Evolutionary conservation across 2,797 vertebrate species (phyloP), one percentile per base, ranked within the genome.

Genomic region (Anableps anableps): DNA sequence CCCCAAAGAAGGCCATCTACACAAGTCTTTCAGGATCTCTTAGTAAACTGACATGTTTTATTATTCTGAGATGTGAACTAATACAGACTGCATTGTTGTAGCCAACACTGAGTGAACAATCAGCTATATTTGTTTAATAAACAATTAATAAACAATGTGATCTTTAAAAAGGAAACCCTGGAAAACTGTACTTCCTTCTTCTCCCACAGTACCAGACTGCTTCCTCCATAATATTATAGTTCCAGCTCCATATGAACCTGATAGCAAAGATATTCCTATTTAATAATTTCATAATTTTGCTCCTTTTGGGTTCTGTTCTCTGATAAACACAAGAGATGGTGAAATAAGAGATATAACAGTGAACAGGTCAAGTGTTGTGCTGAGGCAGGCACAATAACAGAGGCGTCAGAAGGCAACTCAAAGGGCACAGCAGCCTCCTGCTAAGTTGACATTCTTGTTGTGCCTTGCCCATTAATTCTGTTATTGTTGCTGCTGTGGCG

Each of bases 381-480:
- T 91, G 88, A 83, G 83, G 89, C 89, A 89, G 93, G 92, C 91
- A 91, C 91, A 92, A 91, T 93, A 91, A 88, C 93, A 91, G 90
- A 90, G 88, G 92, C 85, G 88, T 93, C 92, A 87, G 93, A 91
- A 92, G 93, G 90, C 93, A 88, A 86, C 92, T 95, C 93, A 95
- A 94, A 94, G 93, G 93, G 94, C 94, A 94, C 90, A 81, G 88
- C 80, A 76, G 86, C 93, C 89, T 91, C 95, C 95, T 51, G 88
- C 90, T 79, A 93, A 81, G 92, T 93, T 96, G 96, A 96, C 95
- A 96, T 96, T 96, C 95, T 95, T 94, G 92, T 95, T 92, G 92
- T 93, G 93, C 93, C 95, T 95, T 95, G 92, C 89, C 93, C 94
- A 94, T 95, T 96, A 96, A 96, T 96, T 95, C 94, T 90, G 92